Percentiles rank a stretch among this genome's conserved stretches.
Conservation (phyloP, 2,113 vertebrate species). For the Crotalus tigris region DNA sequence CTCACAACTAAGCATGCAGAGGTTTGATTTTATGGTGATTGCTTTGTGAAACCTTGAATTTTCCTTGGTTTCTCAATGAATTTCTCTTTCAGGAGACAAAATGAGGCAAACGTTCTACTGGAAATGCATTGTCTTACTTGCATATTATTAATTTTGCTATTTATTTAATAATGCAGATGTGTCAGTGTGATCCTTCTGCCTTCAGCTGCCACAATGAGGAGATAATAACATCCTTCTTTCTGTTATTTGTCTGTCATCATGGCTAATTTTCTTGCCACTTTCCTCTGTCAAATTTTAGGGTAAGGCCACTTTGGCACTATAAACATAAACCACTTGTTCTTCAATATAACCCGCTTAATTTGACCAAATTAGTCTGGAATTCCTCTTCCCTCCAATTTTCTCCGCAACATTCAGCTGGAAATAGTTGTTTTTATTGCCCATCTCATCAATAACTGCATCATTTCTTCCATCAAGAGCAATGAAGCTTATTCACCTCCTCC, state of each 20-base stretch:
- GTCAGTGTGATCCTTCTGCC: neutral
- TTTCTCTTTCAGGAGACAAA: neutral
- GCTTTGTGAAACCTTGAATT: neutral
- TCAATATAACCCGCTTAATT: neutral
- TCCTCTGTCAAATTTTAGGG: neutral
- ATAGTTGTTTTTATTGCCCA: neutral
- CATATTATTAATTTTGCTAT: neutral
- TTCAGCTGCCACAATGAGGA: neutral
- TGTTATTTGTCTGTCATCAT: neutral
- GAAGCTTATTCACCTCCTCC: neutral
- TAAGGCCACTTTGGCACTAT: neutral
- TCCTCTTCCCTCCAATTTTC: neutral
- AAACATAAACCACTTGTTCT: neutral
- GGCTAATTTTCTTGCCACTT: neutral
- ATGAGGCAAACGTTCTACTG: neutral
- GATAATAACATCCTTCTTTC: neutral
- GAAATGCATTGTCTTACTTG: neutral
- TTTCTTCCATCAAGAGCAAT: neutral
- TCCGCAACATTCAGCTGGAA: neutral
- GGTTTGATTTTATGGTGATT: neutral
- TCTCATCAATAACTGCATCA: slow-evolving; percentile 4
- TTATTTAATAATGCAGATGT: neutral
- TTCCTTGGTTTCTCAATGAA: neutral
- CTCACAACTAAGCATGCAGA: neutral
- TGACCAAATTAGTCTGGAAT: neutral